A percentile compares a stretch with the other conserved stretches of the same genome.
phyloP scores from a whole-genome alignment of 2,113 vertebrate genomes.

The Sus scrofa region T2T-Sscrofa CM000819.6:113638501-113639000 shows the following conservation, averaged over 20 bases:
- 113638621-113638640: neutral
- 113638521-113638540: too few relatives aligned
- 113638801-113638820: neutral
- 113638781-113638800: neutral
- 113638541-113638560: too few relatives aligned
- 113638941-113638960: neutral
- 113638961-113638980: neutral
- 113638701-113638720: neutral
- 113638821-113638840: neutral
- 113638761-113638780: neutral
- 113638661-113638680: conserved; percentile 5
- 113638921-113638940: neutral
- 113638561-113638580: neutral
- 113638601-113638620: neutral
- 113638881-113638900: neutral
- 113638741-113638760: neutral
- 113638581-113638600: neutral
- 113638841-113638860: neutral
- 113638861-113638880: neutral
- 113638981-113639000: neutral
- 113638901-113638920: fast-evolving
- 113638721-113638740: neutral
- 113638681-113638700: neutral
- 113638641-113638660: neutral
- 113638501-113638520: too few relatives aligned